Evolutionary conservation across 2,888 invertebrate genomes (phyloP), one percentile per base, ranked within the genome.

Genomic region (Apocheima hispidaria): DNA sequence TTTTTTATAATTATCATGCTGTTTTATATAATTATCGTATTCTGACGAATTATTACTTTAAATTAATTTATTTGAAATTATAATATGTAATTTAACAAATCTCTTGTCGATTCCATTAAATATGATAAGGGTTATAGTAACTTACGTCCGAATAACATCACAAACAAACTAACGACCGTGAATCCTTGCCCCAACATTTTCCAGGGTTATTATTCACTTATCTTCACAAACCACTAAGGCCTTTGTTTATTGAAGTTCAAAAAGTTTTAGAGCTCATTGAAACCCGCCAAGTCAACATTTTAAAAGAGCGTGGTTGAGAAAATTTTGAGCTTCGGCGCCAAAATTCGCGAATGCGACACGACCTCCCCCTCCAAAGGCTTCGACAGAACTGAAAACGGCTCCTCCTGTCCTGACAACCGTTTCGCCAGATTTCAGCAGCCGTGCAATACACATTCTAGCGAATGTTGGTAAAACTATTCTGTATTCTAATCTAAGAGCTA

Each of bases 71-170:
- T n/a, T n/a, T n/a, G n/a, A n/a, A n/a, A n/a, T n/a, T n/a, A n/a
- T n/a, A n/a, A n/a, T n/a, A n/a, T n/a, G n/a, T n/a, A n/a, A n/a
- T n/a, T n/a, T n/a, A n/a, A n/a, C n/a, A n/a, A n/a, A n/a, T n/a
- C n/a, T n/a, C 3, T 14, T 35, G 5, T 5, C 6, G 5, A 14
- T 6, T 14, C 0, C 14, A 2, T 52, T 35, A 10, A 26, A 26
- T 51, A 7, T n/a, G 16, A 14, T 1, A 3, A 16, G 12, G 23
- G 4, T 23, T 10, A 9, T n/a, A 23, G n/a, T 33, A 59, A 54
- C 90, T 86, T 75, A 91, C 90, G 89, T 73, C 87, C 84, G 57
- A 88, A 84, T 63, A 86, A 71, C 73, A 84, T 80, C 70, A 88
- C 67, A 64, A 88, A 77, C 53, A 86, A 71, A 63, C 78, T 75